Base-by-base conservation (phyloP, 2,113 vertebrate species). In the Emydura subglobosa region DNA sequence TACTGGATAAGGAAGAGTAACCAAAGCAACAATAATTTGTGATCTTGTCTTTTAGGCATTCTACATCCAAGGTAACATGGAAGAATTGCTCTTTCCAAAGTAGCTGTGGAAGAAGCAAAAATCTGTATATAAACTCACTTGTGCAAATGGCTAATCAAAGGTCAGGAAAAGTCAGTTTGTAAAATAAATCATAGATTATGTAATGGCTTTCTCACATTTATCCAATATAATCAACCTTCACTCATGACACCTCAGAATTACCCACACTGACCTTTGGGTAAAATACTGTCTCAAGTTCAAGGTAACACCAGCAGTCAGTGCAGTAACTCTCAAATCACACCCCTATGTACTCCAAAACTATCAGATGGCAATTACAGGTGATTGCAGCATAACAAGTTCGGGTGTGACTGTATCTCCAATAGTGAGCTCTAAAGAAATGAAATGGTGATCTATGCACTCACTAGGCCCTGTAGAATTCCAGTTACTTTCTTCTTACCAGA, bases 1-100 rank as follows among this genome's bases (percentile, higher is more conserved):
- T 86, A 88, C 4, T 1, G 5, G 34, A 55, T 59, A 83, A 24
- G n/a, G 87, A 91, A 94, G 13, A 84, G 44, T 39, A 80, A 89
- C 34, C 34, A 31, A 51, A 87, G 10, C 1, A 53, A 51, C 49
- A 81, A 29, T 31, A 29, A 31, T 10, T 90, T 74, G 50, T 0
- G 83, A 2, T 31, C 95, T 92, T 53, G 55, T 65, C 42, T 82
- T 10, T 50, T 27, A 42, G 49, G 21, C 2, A 2, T 42, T 27
- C 24, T 42, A 44, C 0, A 0, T 2, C 6, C 87, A 29, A 53
- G 42, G 79, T 68, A 61, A 83, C 27, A 5, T 0, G 16, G 61
- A 85, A 94, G 27, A 79, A 84, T 4, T 1, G 25, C 12, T 50
- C 25, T 83, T 65, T 88, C 54, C 89, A 87, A 10, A 1, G 0